phyloP scores from a whole-genome alignment of 1,140 invertebrate species.

The Ridgeia piscesae region DNA sequence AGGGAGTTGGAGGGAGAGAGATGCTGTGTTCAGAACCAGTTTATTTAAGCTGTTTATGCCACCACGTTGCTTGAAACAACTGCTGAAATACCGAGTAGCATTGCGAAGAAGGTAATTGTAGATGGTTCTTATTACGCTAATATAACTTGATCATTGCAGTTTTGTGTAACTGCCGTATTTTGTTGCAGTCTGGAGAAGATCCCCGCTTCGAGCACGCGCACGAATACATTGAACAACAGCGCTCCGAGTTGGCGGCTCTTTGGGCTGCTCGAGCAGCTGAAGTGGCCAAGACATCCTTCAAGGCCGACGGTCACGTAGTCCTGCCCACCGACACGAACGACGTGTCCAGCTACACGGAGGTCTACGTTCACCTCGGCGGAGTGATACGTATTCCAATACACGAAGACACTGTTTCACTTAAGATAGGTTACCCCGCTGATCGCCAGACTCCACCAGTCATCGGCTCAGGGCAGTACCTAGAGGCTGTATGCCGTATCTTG shows the following conservation, averaged over 20 bases:
- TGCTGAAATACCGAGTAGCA: too few species aligned
- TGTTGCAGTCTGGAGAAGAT: background rate
- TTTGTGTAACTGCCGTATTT: background rate
- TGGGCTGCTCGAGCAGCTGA: background rate
- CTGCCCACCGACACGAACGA: background rate
- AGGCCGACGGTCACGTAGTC: background rate
- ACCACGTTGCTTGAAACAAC: too few species aligned
- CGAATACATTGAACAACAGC: background rate
- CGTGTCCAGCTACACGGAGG: background rate
- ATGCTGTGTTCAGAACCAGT: too few species aligned
- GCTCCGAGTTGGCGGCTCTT: background rate
- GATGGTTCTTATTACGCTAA: too few species aligned
- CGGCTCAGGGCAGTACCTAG: background rate
- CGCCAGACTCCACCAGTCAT: background rate
- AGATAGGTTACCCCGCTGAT: background rate
- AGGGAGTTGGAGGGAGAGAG: too few species aligned
- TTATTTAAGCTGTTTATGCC: too few species aligned
- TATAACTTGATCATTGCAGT: too few species aligned
- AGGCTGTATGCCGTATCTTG: conserved; percentile 1
- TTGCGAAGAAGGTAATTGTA: too few species aligned
- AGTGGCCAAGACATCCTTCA: background rate
- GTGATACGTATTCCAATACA: background rate
- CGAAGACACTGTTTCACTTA: background rate
- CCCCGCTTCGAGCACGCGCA: background rate
- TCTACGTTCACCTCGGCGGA: background rate